Conservation (phyloP, 2,113 vertebrate species). For the Thalassoma bifasciatum region DNA sequence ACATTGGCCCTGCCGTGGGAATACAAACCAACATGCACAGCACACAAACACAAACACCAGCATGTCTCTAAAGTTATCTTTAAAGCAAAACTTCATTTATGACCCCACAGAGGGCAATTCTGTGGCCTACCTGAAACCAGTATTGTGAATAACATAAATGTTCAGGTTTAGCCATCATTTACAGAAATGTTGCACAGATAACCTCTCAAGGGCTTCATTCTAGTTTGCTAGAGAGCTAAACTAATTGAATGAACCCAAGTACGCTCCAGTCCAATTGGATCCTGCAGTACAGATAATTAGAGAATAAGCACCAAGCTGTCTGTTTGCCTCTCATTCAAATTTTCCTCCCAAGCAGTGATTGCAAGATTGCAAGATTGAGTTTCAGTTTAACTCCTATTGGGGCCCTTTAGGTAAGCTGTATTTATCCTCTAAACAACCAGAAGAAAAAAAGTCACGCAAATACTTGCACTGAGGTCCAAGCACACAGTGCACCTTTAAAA, state of each 20-base stretch:
- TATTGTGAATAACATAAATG: background rate
- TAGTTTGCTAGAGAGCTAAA: background rate
- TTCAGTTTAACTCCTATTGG: background rate
- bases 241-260: slow-evolving; percentile 13
- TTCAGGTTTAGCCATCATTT: slow-evolving; percentile 1
- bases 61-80: slow-evolving; percentile 23
- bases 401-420: background rate
- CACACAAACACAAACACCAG: slow-evolving; percentile 6
- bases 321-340: background rate
- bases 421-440: background rate
- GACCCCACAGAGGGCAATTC: slow-evolving; percentile 1
- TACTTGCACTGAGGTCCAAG: background rate
- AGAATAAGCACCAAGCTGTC: no score
- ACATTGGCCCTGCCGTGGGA: slow-evolving; percentile 75
- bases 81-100: slow-evolving; percentile 17
- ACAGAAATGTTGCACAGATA: background rate
- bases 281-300: background rate
- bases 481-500: no score
- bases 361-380: background rate
- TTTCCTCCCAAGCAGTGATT: background rate
- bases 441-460: background rate
- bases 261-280: background rate
- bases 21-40: slow-evolving; percentile 49
- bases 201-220: background rate
- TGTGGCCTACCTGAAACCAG: background rate